Evolutionary conservation across 30 jellyfish, hydroid and myxozoan genomes (phyloP).

Genomic region (Cassiopea andromeda): DNA sequence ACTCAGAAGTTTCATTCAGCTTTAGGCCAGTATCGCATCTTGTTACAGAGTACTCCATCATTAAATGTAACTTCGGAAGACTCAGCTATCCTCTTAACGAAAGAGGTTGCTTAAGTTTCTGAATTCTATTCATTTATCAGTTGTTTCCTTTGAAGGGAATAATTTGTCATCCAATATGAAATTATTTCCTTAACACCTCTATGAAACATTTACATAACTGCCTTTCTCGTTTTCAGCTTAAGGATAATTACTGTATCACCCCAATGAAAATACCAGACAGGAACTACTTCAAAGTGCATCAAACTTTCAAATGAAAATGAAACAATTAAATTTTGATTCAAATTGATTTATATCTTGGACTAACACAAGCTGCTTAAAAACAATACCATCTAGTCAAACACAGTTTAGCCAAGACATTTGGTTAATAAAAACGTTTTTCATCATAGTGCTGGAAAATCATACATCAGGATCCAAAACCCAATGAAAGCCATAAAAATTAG

Average conservation of each 20-base stretch:
- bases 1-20: slow-evolving; percentile 7
- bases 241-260: background rate
- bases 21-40: slow-evolving; percentile 3
- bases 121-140: background rate
- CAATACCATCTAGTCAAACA: background rate
- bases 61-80: background rate
- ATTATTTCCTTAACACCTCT: background rate
- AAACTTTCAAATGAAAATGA: background rate
- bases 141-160: background rate
- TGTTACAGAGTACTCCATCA: background rate
- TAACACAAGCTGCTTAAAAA: background rate
- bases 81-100: background rate
- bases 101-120: background rate
- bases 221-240: background rate
- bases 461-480: background rate
- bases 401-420: background rate
- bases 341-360: background rate
- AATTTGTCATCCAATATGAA: background rate
- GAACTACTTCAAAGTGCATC: background rate
- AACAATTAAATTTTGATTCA: background rate
- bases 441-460: background rate
- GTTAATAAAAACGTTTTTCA: background rate
- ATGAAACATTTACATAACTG: background rate
- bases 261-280: background rate
- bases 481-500: background rate